Evolutionary conservation across 2,888 invertebrate species (phyloP).

Genomic region (Acanthosepion esculentum): DNA sequence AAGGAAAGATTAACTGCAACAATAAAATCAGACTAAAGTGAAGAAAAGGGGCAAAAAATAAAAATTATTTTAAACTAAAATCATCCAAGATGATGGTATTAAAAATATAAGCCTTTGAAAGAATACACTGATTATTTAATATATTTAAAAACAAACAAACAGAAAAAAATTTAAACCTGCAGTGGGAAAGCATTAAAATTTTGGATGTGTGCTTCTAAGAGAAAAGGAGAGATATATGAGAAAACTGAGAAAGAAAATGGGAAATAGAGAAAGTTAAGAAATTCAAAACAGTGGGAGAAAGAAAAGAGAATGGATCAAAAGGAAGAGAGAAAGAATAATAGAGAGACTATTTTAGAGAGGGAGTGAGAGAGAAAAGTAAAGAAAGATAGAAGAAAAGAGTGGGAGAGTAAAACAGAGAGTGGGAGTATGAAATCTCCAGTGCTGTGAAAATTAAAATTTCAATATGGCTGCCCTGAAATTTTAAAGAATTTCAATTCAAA

Average conservation of each 20-base stretch:
- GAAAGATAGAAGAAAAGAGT: background rate
- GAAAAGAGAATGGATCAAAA: background rate
- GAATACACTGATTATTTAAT: background rate
- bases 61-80: background rate
- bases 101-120: background rate
- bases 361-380: background rate
- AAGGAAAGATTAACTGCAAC: too few relatives aligned
- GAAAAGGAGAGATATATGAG: background rate
- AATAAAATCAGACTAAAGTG: too few relatives aligned
- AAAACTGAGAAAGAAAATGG: background rate
- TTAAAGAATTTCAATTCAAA: slow-evolving; percentile 48
- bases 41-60: background rate
- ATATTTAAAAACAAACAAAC: background rate
- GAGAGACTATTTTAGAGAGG: background rate
- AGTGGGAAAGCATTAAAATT: background rate
- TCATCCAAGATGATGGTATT: background rate
- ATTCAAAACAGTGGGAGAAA: background rate
- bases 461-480: slow-evolving; percentile 42
- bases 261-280: background rate
- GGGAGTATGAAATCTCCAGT: background rate
- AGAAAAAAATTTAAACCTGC: background rate
- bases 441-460: slow-evolving; percentile 45
- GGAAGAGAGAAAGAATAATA: background rate
- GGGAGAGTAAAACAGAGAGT: background rate
- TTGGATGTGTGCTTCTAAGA: background rate